Percentiles rank a stretch among this genome's conserved stretches.
Evolutionary conservation across 2,888 invertebrate species (phyloP).

Genomic region (Himalopsyche tibetana): DNA sequence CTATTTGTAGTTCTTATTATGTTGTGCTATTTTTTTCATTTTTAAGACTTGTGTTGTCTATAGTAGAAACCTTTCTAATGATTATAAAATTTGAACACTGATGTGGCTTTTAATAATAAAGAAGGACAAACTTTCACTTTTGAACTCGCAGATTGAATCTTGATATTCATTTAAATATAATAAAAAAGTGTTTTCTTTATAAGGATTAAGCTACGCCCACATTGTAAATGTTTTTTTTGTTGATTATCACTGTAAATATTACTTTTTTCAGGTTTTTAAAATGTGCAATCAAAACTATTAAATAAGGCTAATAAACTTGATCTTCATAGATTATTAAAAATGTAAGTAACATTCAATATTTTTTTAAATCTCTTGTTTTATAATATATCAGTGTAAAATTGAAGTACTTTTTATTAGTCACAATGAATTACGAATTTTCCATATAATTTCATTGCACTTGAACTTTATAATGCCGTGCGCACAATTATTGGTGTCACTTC

Average conservation of each 20-base stretch:
- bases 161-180: not conserved
- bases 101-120: not conserved
- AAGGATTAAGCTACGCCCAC: not conserved
- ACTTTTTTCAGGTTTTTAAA: not conserved
- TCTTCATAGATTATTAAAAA: slow-evolving; percentile 5
- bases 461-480: no score
- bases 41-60: no score
- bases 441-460: no score
- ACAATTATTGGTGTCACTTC: no score
- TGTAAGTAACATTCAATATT: not conserved
- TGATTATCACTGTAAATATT: not conserved
- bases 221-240: not conserved
- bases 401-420: no score
- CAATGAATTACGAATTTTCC: no score
- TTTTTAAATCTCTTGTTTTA: no score
- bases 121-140: slow-evolving; percentile 20
- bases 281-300: not conserved
- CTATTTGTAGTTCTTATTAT: no score
- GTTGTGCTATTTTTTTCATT: no score
- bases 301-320: not conserved
- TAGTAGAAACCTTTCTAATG: no score
- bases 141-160: not conserved
- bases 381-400: no score
- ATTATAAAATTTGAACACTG: no score
- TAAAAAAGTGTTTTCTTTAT: not conserved